A percentile compares a stretch with the other conserved stretches of the same genome.
phyloP scores from a whole-genome alignment of 2,888 invertebrate species.

The Malacosoma neustria region DNA sequence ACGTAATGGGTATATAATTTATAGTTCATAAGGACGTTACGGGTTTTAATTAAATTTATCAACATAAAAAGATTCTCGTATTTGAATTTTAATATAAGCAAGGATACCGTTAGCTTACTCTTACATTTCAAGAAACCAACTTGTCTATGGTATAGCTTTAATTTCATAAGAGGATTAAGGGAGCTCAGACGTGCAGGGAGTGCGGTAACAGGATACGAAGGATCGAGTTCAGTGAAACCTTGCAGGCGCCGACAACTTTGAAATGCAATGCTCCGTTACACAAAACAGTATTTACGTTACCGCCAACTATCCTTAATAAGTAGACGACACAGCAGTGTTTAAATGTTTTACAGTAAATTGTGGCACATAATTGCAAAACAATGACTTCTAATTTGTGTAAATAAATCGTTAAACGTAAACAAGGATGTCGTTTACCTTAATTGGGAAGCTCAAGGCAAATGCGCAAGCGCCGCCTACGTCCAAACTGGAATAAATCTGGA shows the following conservation, averaged over 20 bases:
- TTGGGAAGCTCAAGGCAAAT: slow-evolving; percentile 48
- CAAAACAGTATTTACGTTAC: no score
- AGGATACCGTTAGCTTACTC: no score
- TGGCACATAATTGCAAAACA: slow-evolving; percentile 13
- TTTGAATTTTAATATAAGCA: no score
- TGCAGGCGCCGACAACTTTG: slow-evolving; percentile 1
- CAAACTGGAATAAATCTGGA: slow-evolving; percentile 40
- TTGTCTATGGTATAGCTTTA: not conserved
- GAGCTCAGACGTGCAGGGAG: slow-evolving; percentile 8
- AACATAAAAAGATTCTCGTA: no score
- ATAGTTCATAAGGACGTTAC: no score
- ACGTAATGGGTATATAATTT: no score
- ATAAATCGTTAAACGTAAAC: slow-evolving; percentile 44
- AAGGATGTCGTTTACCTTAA: slow-evolving; percentile 45
- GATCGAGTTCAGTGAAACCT: slow-evolving; percentile 11
- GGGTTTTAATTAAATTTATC: no score
- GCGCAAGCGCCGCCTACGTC: slow-evolving; percentile 37
- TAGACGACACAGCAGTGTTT: not conserved
- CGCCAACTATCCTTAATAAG: not conserved
- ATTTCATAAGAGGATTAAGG: slow-evolving; percentile 12
- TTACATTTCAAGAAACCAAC: not conserved
- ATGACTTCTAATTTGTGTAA: slow-evolving; percentile 44
- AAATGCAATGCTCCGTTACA: not conserved
- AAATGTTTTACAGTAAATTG: no score
- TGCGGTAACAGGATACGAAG: slow-evolving; percentile 12